These are phyloP conservation scores for Calliscelio sp. DNA, from an alignment of 2,888 invertebrate genomes.

Conservation along the genomic window DNA sequence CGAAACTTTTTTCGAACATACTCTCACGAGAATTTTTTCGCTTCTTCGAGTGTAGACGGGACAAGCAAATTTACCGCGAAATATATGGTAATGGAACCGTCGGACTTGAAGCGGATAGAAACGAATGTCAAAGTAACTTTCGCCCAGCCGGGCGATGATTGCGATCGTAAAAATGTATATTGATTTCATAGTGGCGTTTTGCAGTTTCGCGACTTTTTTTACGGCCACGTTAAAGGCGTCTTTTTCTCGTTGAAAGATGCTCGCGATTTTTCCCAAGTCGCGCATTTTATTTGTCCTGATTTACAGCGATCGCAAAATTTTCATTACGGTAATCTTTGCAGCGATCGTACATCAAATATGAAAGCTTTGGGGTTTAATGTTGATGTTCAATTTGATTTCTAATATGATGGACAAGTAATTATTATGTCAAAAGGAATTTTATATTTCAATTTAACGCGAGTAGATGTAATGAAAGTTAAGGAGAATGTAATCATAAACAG, in stretches of 20 bases:
- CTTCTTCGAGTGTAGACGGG: constrained; percentile 61
- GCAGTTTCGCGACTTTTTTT: constrained; percentile 52
- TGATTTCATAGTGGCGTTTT: constrained; percentile 53
- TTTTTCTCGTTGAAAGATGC: constrained; percentile 20
- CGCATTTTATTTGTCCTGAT: background rate
- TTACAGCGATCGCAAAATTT: constrained; percentile 1
- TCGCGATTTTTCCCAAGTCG: constrained; percentile 4
- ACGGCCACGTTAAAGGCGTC: constrained; percentile 33
- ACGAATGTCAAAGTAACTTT: constrained; percentile 76
- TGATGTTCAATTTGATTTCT: too few species aligned
- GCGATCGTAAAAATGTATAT: constrained; percentile 74
- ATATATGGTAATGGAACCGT: constrained; percentile 79
- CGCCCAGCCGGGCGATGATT: constrained; percentile 65
- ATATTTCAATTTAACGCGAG: too few species aligned
- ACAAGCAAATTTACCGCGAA: constrained; percentile 79
- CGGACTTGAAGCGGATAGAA: constrained; percentile 74
- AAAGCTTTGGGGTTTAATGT: too few species aligned
- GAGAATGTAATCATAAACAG: too few species aligned
- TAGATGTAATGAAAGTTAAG: too few species aligned
- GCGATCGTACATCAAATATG: background rate
- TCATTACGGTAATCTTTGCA: background rate
- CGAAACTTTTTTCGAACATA: constrained; percentile 60
- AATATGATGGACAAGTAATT: too few species aligned
- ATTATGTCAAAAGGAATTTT: too few species aligned
- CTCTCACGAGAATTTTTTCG: constrained; percentile 64